Evolutionary conservation across 2,113 vertebrate genomes (phyloP).

Genomic region (Anas platyrhynchos): DNA sequence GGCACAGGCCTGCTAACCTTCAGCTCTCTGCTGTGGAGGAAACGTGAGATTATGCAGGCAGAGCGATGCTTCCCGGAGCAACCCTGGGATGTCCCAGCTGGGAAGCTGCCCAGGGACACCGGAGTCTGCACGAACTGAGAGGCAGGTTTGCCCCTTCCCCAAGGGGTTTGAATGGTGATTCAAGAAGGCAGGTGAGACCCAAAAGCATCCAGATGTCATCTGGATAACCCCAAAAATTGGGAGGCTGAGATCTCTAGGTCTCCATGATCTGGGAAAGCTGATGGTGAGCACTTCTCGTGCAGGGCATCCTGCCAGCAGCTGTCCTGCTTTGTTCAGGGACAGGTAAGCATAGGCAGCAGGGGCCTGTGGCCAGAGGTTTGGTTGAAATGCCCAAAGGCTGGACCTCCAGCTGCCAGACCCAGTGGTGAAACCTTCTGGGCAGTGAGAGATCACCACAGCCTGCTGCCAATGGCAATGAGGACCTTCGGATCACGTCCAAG

Average conservation of each 20-base stretch:
- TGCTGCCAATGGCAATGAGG: background rate
- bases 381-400: background rate
- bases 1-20: background rate
- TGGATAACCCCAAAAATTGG: background rate
- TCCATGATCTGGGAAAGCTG: fast-evolving
- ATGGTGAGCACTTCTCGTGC: background rate
- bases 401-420: background rate
- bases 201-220: background rate
- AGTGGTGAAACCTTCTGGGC: fast-evolving
- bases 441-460: fast-evolving
- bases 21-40: background rate
- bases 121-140: background rate
- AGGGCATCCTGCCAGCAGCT: fast-evolving
- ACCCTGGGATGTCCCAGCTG: fast-evolving
- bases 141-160: background rate
- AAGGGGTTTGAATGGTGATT: background rate
- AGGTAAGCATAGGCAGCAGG: background rate
- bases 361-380: background rate
- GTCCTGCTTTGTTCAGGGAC: background rate
- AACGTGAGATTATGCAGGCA: background rate
- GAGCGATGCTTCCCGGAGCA: fast-evolving
- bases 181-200: background rate
- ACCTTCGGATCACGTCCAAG: background rate
- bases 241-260: fast-evolving
- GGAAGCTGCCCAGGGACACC: background rate